Evolutionary conservation across 2,888 invertebrate species (phyloP), one percentile per base, ranked within the genome.

Genomic region (Alloplasta piceator): DNA sequence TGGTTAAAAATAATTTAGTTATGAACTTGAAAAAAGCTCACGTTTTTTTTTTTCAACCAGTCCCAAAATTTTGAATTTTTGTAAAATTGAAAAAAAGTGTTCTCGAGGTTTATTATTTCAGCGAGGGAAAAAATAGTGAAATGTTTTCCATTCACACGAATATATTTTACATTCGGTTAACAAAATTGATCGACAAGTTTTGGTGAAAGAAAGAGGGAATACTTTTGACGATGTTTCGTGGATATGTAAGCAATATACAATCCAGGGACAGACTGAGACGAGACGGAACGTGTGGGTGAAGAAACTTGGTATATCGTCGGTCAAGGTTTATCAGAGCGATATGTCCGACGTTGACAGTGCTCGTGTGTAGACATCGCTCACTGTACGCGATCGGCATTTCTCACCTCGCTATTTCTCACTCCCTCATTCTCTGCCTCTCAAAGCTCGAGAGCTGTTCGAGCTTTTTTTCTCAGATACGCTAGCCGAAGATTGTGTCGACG

Each of bases 351-450:
- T 86, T 89, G 90, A 90, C 89, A 87, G 87, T 79, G 78, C 82
- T 3, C 77, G 86, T 90, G 89, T 90, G 88, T 91, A 90, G 88
- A 89, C 89, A 91, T 91, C 90, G 88, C 89, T 91, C 90, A 91
- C 86, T 78, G 26, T 26, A 84, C 80, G 84, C 86, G 85, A 84
- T 85, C 86, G 86, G 83, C 89, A 91, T 91, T 90, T 90, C 87
- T 91, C 90, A 91, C 89, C 89, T 88, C 64, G 50, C 61, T 80
- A 70, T 26, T 26, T 26, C 61, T 58, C 60, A 80, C 26, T 26
- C 26, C 3, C 3, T 26, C 26, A 2, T 26, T 26, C 26, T 26
- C 3, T 26, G 26, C 26, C 74, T 80, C 60, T 52, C 43, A 55
- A 12, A 58, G 38, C 56, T 73, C 72, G 74, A n/a, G 78, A 70